phyloP scores from a whole-genome alignment of 2,888 invertebrate species.

The Pachliopta kotzebuea region DNA sequence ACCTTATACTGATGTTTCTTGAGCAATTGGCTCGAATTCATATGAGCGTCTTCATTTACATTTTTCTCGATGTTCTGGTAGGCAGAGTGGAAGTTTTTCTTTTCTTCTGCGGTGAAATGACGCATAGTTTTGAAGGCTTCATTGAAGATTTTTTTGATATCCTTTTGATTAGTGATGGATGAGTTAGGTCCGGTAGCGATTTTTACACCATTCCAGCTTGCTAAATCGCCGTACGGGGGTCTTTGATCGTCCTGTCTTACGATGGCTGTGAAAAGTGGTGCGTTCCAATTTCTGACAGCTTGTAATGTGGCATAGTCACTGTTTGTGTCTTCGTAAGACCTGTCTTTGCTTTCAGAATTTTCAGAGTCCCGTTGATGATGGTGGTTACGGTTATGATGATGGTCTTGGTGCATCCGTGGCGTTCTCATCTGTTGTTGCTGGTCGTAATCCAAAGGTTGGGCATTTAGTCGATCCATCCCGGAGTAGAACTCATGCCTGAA shows the following conservation, averaged over 20 bases:
- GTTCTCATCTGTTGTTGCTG: conserved; percentile 32
- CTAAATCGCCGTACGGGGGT: conserved; percentile 42
- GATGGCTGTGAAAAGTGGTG: conserved; percentile 39
- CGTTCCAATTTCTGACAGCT: conserved; percentile 39
- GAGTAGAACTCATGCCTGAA: conserved; percentile 48
- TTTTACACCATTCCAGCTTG: conserved; percentile 49
- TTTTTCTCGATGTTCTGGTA: conserved; percentile 41
- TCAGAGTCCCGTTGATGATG: conserved; percentile 29
- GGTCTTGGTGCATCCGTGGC: conserved; percentile 28
- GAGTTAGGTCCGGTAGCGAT: conserved; percentile 45
- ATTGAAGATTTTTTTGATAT: conserved; percentile 55
- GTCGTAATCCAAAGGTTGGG: conserved; percentile 47
- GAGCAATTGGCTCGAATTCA: conserved; percentile 58
- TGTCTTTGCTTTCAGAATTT: conserved; percentile 39
- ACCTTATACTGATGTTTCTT: conserved; percentile 57
- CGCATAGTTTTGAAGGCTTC: conserved; percentile 58
- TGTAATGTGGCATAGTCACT: conserved; percentile 34
- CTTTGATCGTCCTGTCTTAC: conserved; percentile 37
- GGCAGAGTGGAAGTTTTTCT: conserved; percentile 50
- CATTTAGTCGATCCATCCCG: conserved; percentile 41
- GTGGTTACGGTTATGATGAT: conserved; percentile 37
- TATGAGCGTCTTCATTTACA: conserved; percentile 43
- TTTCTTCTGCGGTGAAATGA: conserved; percentile 52
- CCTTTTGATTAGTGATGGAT: conserved; percentile 42
- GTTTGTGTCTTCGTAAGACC: conserved; percentile 32